phyloP scores from a whole-genome alignment of 2,888 invertebrate species.

The Drosophila pullipes region DNA sequence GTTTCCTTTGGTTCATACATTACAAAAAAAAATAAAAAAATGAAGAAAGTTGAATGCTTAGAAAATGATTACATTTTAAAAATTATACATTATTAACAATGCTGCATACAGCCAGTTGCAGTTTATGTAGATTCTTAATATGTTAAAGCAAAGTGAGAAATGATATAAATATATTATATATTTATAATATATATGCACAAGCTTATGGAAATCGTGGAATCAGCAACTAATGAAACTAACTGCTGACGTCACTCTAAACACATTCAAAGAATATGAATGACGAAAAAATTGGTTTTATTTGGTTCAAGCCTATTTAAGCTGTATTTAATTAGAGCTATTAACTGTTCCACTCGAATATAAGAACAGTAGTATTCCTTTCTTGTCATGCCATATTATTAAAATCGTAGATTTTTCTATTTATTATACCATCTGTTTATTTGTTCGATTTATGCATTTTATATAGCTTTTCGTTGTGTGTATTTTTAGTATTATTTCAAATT shows the following conservation, averaged over 20 bases:
- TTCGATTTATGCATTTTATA: not conserved
- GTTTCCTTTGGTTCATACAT: not conserved
- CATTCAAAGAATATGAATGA: not conserved
- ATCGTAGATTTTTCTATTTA: not conserved
- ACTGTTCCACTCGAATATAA: not conserved
- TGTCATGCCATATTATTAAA: not conserved
- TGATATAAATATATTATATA: not conserved
- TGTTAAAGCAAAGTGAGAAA: not conserved
- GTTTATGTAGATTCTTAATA: not conserved
- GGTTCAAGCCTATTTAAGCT: not conserved
- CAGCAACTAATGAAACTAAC: not conserved
- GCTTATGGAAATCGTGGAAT: not conserved
- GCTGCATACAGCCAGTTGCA: not conserved
- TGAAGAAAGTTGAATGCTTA: not conserved
- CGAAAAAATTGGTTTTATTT: not conserved
- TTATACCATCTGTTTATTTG: not conserved
- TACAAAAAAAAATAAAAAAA: not conserved
- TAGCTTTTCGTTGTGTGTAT: conserved; percentile 7
- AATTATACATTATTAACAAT: not conserved
- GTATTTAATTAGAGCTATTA: not conserved
- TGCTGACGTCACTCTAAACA: not conserved
- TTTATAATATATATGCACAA: not conserved
- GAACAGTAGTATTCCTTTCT: fast-evolving
- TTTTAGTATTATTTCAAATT: conserved; percentile 17
- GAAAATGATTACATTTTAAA: not conserved